Conservation (phyloP, 2,113 vertebrate genomes). For the Ctenomys sociabilis region DNA sequence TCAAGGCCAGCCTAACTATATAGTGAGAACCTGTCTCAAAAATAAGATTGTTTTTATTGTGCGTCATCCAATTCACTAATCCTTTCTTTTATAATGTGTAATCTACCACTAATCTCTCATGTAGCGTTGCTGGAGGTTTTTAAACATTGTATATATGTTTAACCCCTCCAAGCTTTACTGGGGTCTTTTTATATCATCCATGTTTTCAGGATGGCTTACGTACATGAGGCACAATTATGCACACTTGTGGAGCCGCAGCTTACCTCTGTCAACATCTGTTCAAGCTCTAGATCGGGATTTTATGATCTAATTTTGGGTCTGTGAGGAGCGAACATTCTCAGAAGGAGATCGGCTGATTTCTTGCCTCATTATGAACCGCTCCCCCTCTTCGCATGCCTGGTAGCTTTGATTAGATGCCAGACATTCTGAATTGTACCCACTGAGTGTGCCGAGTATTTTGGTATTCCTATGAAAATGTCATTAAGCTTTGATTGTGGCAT, state of each 20-base stretch:
- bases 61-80: conserved; percentile 1
- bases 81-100: neutral
- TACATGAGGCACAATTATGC: neutral
- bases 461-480: neutral
- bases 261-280: neutral
- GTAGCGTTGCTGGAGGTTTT: neutral
- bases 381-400: conserved; percentile 1
- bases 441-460: neutral
- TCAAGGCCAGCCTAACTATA: neutral
- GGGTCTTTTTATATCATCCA: neutral
- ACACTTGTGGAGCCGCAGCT: neutral
- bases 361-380: neutral
- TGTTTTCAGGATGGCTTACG: neutral
- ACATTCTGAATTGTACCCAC: conserved; percentile 29
- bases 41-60: neutral
- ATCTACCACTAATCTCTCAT: conserved; percentile 1
- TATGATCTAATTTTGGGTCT: neutral
- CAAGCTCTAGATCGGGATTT: neutral
- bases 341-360: neutral
- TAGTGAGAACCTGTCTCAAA: neutral
- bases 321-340: neutral
- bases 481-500: neutral
- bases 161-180: neutral
- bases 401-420: conserved; percentile 17
- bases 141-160: conserved; percentile 8